Conservation (phyloP, 2,888 invertebrate genomes). For the Hofmannophila pseudospretella region DNA sequence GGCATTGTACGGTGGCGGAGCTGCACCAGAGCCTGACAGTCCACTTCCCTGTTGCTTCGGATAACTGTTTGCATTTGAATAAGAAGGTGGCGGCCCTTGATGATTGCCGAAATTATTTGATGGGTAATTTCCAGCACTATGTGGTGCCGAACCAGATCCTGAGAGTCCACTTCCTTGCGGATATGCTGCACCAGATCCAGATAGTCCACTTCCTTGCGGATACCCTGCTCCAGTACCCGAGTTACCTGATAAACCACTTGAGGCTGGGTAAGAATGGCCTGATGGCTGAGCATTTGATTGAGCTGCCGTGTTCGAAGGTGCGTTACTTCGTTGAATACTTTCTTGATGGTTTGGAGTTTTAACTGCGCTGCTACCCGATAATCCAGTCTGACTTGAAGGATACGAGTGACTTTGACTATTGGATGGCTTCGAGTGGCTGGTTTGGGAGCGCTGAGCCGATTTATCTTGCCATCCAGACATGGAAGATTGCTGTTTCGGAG, state of each 20-base stretch:
- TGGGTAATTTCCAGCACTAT: background rate
- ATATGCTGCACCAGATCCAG: slow-evolving; percentile 22
- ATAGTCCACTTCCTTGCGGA: slow-evolving; percentile 23
- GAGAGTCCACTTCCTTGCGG: slow-evolving; percentile 27
- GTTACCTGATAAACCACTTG: slow-evolving; percentile 53
- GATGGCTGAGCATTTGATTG: slow-evolving; percentile 37
- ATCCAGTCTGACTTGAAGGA: slow-evolving; percentile 24
- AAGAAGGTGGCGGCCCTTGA: background rate
- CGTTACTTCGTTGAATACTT: slow-evolving; percentile 49
- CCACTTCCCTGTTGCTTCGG: slow-evolving; percentile 13
- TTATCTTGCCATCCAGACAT: slow-evolving; percentile 64
- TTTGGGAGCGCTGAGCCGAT: slow-evolving; percentile 41
- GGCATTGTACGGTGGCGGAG: slow-evolving; percentile 42
- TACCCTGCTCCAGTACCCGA: slow-evolving; percentile 25
- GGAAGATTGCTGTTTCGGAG: slow-evolving; percentile 48
- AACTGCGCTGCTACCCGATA: slow-evolving; percentile 23
- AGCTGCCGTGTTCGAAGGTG: slow-evolving; percentile 27
- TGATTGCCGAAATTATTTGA: background rate
- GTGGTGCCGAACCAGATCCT: slow-evolving; percentile 11
- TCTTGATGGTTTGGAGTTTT: slow-evolving; percentile 49
- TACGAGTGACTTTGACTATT: slow-evolving; percentile 20
- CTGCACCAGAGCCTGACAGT: slow-evolving; percentile 2
- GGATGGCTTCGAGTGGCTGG: slow-evolving; percentile 37
- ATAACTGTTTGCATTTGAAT: slow-evolving; percentile 15
- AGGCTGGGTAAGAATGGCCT: slow-evolving; percentile 52